Evolutionary conservation across 1,140 invertebrate species (phyloP), one percentile per base, ranked within the genome.

Genomic region (Amyelois transitella): DNA sequence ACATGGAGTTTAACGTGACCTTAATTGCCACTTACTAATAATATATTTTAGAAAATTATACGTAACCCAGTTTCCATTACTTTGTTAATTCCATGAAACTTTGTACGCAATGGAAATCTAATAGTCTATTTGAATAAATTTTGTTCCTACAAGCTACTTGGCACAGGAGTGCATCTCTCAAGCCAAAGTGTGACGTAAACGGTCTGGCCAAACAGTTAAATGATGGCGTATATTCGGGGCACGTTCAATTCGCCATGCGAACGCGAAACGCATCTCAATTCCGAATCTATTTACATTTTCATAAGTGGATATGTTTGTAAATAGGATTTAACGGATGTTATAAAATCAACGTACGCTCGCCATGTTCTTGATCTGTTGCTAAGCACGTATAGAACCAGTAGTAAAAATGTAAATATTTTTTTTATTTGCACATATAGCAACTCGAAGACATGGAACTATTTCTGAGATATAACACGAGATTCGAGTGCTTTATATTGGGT

Each of bases 111-210:
- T 38, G n/a, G 32, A 38, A 38, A 38, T 14, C 12, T n/a, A 38
- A 38, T 38, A 8, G 12, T 38, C 32, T 52, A 60, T 64, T 61
- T 56, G 43, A 51, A 21, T 47, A 48, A 60, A 51, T 44, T 28
- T 53, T 38, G 20, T 21, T 48, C 8, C 45, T 21, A 48, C 20
- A 22, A 21, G 45, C 18, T 20, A 62, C 38, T 73, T 73, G 71
- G 71, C 71, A 73, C 47, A 48, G 43, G 53, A 62, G 56, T 66
- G 65, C 67, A 73, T 70, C 58, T 53, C 22, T 43, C 28, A 56
- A 52, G 71, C 71, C 71, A 73, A 73, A 59, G 55, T 58, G 55
- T 73, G 67, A 73, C 60, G 68, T 67, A 61, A 68, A 51, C 53
- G 18, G 32, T 54, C 48, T 53, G 47, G 24, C 52, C 38, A 20